Base-by-base conservation (phyloP, 1,140 invertebrate genomes). In the Pseudomyrmex sp. region DNA sequence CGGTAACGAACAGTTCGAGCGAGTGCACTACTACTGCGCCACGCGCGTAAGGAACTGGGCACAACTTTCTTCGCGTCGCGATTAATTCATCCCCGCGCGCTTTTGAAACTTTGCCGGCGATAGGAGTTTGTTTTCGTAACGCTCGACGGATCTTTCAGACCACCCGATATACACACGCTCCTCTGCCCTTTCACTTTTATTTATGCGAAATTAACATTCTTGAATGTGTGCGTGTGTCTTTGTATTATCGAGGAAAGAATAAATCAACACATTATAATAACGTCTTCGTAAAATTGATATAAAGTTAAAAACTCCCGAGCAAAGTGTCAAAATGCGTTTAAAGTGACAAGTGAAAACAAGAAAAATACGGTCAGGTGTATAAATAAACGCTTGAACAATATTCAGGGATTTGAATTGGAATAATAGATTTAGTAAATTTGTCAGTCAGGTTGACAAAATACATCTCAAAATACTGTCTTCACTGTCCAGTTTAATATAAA, bases 21-120 rank as follows among this genome's bases (percentile, higher is more conserved):
- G 76, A 72, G 23, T 80, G 76, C 35, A 35, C 35, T 35, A 35
- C 59, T 80, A 80, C 23, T 80, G 66, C 66, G 48, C 74, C 48
- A 59, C 44, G 76, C 65, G 66, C 61, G 72, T 59, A 56, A 35
- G 59, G 63, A 76, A 72, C 63, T 13, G 76, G 66, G 76, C 23
- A 66, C 66, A 80, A 80, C 66, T 70, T 80, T 80, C 66, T 72
- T 80, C 66, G n/a, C 66, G 76, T 70, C 66, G 66, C 66, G 66
- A 72, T 80, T 80, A 80, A 80, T 80, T 80, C 76, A 80, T 70
- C 76, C 76, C 20, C 63, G 35, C 9, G 18, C 50, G 58, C 65
- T 79, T 54, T 58, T 79, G 46, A 59, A 80, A 80, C 66, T 80
- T 80, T 0, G 54, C 15, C 54, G 76, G 56, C 76, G 66, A 80